Evolutionary conservation across 2,888 invertebrate genomes (phyloP), one percentile per base, ranked within the genome.

Genomic region (Dolomedes plantarius): DNA sequence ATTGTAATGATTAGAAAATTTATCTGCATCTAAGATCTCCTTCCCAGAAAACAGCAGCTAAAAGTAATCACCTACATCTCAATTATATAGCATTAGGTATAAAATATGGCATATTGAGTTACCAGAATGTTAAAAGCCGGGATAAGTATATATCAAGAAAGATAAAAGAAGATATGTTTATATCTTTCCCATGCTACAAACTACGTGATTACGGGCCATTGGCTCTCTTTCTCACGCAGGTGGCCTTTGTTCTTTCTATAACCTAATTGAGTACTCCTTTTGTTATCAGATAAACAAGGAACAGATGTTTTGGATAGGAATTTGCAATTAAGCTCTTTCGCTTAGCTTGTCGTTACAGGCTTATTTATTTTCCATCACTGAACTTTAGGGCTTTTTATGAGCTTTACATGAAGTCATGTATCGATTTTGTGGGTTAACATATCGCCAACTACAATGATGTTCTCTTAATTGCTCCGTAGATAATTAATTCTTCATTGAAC

Each of bases 231-330:
- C 23, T 23, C 56, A 23, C 23, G 23, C 56, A 56, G 56, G 56
- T 23, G 56, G 56, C 13, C n/a, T 46, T 23, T 23, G 19, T 56
- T 56, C 5, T 23, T 56, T 56, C 23, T 23, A 23, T 23, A 11
- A 23, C 1, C 36, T 56, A 23, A 56, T 23, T 56, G 23, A 56
- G 56, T 23, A 5, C 3, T 56, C 23, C 56, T 11, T 56, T 56
- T 56, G 56, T 23, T 19, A 23, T 76, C 41, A 69, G 46, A 39
- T 46, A 64, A 82, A 82, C 82, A 82, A 75, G 62, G 69, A 82
- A 62, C 82, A 82, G 82, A 69, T 82, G 82, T 75, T 82, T 71
- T 13, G 36, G 82, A 82, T 31, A 46, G 82, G 75, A 82, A 32
- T 76, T 82, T 75, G 82, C 75, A 82, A 82, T 82, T 80, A 80